A percentile compares a stretch with the other conserved stretches of the same genome.
Evolutionary conservation across 2,797 vertebrate species (phyloP).

Genomic region (Dallia pectoralis): DNA sequence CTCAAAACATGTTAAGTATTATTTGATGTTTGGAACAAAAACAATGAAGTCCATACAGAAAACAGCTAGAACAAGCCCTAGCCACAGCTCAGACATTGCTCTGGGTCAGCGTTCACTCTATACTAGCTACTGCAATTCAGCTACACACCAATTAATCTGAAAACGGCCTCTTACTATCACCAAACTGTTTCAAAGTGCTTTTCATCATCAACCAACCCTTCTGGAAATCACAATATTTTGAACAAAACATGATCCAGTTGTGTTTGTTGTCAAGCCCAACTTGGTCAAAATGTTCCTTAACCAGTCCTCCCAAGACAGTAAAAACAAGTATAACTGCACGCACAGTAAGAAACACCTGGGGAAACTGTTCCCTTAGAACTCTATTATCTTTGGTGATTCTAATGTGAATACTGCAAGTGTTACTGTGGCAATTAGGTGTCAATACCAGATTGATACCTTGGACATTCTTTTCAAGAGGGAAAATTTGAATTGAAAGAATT

Average conservation of each 20-base stretch:
- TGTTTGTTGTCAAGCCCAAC: not conserved
- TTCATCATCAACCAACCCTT: not conserved
- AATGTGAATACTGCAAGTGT: slow-evolving; percentile 16
- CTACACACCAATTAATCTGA: not conserved
- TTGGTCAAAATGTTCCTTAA: not conserved
- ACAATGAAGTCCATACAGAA: not conserved
- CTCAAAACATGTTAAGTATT: not conserved
- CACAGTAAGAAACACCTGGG: not conserved
- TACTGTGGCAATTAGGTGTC: slow-evolving; percentile 9
- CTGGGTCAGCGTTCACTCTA: not conserved
- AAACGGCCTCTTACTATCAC: not conserved
- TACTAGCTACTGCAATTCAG: not conserved
- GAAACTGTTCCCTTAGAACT: not conserved
- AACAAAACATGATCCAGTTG: slow-evolving; percentile 4
- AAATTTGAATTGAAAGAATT: not conserved
- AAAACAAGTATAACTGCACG: not conserved
- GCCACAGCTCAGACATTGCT: not conserved
- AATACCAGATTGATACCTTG: slow-evolving; percentile 15
- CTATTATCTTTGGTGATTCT: slow-evolving; percentile 49
- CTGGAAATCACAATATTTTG: not conserved
- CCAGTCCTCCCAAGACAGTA: not conserved
- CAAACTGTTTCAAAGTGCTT: not conserved
- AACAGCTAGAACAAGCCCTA: no score
- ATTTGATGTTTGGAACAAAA: not conserved
- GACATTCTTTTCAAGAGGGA: not conserved